Evolutionary conservation across 1,140 invertebrate species (phyloP), one percentile per base, ranked within the genome.

Genomic region (Laupala kohalensis): DNA sequence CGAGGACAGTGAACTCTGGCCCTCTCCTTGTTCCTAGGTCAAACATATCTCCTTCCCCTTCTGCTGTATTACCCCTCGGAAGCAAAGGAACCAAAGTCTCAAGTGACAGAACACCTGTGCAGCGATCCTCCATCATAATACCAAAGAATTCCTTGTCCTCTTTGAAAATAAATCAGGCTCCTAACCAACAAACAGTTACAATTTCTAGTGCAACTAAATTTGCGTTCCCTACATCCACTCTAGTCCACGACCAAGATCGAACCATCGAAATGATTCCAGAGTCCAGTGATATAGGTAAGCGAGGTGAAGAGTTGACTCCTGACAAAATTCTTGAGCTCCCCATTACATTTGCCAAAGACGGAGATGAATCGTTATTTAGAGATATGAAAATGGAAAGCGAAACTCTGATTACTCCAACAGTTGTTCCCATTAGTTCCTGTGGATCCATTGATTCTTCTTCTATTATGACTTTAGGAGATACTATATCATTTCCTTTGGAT

Each of bases 321-420:
- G 81, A 86, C 30, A 87, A 87, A 75, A 88, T 88, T 62, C 79
- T 87, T 67, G 86, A 88, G 74, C 83, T 88, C 75, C 87, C 87
- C 5, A 88, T 88, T 74, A 85, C 88, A 27, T 88, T 88, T 78
- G 87, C 87, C 3, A 86, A 86, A 69, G 82, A 84, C 29, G 86
- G 85, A 68, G 82, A 84, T 29, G 81, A 80, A 73, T 74, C 84
- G n/a, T 76, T 78, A 24, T 70, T 70, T 53, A 70, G 28, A n/a
- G 37, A 24, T 15, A 26, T 6, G 25, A 30, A 26, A 19, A 3
- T 37, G 37, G 25, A 26, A 53, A 24, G 25, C 19, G 53, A 70
- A 19, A 24, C 37, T n/a, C 62, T 63, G 0, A 63, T 25, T 25
- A 64, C 69, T 6, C 69, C 69, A 27, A 70, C 63, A 26, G 69